A percentile compares a stretch with the other conserved stretches of the same genome.
phyloP scores from a whole-genome alignment of 2,113 vertebrate genomes.

The Macquaria ambigua region DNA sequence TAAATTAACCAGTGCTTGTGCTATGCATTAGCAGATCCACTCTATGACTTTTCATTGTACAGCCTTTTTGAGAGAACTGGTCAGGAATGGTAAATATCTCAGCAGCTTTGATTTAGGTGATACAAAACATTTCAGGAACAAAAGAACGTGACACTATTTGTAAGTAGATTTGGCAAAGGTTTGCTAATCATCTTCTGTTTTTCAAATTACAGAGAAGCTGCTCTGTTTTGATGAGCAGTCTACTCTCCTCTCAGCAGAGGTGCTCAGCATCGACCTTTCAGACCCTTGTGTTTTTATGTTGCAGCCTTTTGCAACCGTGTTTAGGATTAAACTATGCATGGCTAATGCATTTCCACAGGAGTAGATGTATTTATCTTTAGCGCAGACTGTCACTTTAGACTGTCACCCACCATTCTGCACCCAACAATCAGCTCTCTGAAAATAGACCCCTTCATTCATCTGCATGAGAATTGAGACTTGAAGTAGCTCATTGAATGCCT shows the following conservation, averaged over 20 bases:
- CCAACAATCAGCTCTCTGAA: constrained; percentile 57
- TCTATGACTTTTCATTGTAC: constrained; percentile 1
- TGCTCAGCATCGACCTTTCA: constrained; percentile 49
- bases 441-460: constrained; percentile 49
- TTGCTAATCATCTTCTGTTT: constrained; percentile 63
- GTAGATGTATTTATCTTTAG: constrained; percentile 58
- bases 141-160: constrained; percentile 34
- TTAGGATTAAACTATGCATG: constrained; percentile 57
- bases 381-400: neutral
- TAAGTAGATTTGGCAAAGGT: constrained; percentile 44
- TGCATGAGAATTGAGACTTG: constrained; percentile 36
- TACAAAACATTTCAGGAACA: constrained; percentile 40
- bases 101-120: neutral
- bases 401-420: constrained; percentile 20
- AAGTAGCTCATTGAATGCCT: constrained; percentile 51
- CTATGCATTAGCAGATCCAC: neutral
- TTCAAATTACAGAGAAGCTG: constrained; percentile 52
- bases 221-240: constrained; percentile 58
- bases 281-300: constrained; percentile 43
- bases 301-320: constrained; percentile 33
- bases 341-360: constrained; percentile 55
- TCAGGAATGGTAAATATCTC: neutral
- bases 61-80: constrained; percentile 10
- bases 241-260: constrained; percentile 42
- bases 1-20: neutral